These are phyloP conservation scores for Cygnus olor DNA, from an alignment of 2,797 vertebrate species.

Conservation along the genomic window DNA sequence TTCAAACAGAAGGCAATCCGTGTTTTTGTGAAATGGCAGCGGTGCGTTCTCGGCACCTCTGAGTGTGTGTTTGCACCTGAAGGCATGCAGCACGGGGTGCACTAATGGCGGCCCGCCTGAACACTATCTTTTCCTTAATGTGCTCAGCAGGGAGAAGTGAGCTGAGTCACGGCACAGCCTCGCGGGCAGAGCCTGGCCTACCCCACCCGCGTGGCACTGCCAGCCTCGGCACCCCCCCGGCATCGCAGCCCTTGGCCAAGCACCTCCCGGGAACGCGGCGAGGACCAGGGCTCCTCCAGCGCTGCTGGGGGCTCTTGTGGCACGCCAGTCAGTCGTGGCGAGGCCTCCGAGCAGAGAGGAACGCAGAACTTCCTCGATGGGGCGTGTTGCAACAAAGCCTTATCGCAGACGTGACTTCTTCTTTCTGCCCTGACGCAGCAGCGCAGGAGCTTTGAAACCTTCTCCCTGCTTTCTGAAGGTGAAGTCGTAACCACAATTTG, in stretches of 20 bases:
- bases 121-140: background rate
- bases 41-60: fast-evolving
- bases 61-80: background rate
- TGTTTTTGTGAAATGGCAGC: background rate
- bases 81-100: fast-evolving
- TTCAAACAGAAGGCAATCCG: fast-evolving
- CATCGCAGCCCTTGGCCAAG: background rate
- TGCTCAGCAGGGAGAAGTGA: background rate
- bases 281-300: background rate
- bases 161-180: slow-evolving; percentile 22
- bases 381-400: background rate
- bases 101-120: background rate
- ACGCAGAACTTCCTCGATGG: background rate
- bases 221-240: background rate
- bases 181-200: background rate
- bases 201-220: background rate
- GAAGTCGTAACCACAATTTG: background rate
- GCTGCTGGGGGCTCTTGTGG: background rate
- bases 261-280: fast-evolving
- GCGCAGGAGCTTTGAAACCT: background rate
- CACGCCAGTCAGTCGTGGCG: fast-evolving
- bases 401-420: background rate
- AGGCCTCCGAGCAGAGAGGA: background rate
- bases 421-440: background rate
- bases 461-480: fast-evolving